Percentiles rank a stretch among this genome's conserved stretches.
Evolutionary conservation across 2,888 invertebrate genomes (phyloP).

Genomic region (Venusia cambrica): DNA sequence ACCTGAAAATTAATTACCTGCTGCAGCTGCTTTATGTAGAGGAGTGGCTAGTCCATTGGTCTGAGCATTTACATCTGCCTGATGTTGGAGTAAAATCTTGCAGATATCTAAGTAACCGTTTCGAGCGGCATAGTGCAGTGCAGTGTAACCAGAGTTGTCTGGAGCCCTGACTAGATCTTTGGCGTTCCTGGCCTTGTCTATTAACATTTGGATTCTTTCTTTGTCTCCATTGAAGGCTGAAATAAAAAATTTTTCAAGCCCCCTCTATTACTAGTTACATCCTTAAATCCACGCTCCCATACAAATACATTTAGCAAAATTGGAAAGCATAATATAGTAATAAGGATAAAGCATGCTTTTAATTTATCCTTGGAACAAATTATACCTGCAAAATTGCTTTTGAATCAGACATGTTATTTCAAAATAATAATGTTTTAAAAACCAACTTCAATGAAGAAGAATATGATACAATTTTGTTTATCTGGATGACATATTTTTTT

Average conservation of each 20-base stretch:
- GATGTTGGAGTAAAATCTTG: conserved; percentile 83
- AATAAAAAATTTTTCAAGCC: conserved; percentile 28
- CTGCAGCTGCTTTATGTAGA: conserved; percentile 90
- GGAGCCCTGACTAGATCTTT: conserved; percentile 82
- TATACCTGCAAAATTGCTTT: no score
- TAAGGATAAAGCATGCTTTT: no score
- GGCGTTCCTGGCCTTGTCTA: conserved; percentile 56
- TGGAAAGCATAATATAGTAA: no score
- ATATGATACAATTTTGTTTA: no score
- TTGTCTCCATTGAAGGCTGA: conserved; percentile 88
- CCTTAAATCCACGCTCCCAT: no score
- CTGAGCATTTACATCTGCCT: conserved; percentile 86
- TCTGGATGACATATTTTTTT: no score
- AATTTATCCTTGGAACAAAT: no score
- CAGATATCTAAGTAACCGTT: conserved; percentile 88
- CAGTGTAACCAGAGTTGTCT: conserved; percentile 91
- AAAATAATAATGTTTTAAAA: no score
- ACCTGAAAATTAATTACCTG: conserved; percentile 77
- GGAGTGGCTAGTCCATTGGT: conserved; percentile 91
- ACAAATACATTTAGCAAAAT: no score
- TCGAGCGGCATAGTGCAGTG: conserved; percentile 94
- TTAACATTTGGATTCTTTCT: conserved; percentile 82
- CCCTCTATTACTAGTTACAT: no score
- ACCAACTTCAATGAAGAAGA: no score
- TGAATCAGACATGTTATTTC: no score